Base-by-base conservation (phyloP, 2,888 invertebrate genomes). In the Morpho achilles region DNA sequence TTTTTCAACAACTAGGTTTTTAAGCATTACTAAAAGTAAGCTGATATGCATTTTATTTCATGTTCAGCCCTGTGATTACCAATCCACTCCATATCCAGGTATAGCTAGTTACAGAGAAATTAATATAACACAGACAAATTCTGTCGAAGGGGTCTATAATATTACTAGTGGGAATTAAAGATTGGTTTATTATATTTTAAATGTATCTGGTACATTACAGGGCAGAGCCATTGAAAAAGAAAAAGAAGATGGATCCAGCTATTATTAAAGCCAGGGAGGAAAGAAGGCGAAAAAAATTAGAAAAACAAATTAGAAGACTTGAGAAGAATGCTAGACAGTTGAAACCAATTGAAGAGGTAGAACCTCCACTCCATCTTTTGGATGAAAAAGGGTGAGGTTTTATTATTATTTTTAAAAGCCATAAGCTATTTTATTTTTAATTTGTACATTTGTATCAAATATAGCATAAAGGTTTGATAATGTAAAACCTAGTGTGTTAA, bases 211-310 rank as follows among this genome's bases (percentile, higher is more conserved):
- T 48, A 49, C 57, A 60, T 84, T 87, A 50, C 70, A 95, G 95
- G 77, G 97, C 94, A 5, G 97, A 97, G 79, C 98, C 98, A 3
- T 77, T 98, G 75, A 98, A 97, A 79, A 98, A 96, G 80, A 98
- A 97, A 84, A 97, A 95, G 77, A 94, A 93, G 75, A 55, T 97
- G 0, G 98, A 98, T 83, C 97, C 97, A 2, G 93, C 93, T 6
- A 85, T 98, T 41, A 67, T 97, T 0, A 95, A 94, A 77, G 94
- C 94, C 10, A 92, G 97, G 69, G 97, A 98, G 75, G 96, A 96
- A 0, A 93, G 97, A 53, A 95, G 92, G 64, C 94, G 94, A 65
- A 96, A 93, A 75, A 97, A 95, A 79, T 67, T 99, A 2, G 98
- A 98, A 77, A 98, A 97, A 77, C 95, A 94, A 77, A 98, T 99